A percentile compares a stretch with the other conserved stretches of the same genome.
These are phyloP conservation scores for Drosophila mojavensis DNA, from an alignment of 1,140 invertebrate species.

Conservation along the genomic window DNA sequence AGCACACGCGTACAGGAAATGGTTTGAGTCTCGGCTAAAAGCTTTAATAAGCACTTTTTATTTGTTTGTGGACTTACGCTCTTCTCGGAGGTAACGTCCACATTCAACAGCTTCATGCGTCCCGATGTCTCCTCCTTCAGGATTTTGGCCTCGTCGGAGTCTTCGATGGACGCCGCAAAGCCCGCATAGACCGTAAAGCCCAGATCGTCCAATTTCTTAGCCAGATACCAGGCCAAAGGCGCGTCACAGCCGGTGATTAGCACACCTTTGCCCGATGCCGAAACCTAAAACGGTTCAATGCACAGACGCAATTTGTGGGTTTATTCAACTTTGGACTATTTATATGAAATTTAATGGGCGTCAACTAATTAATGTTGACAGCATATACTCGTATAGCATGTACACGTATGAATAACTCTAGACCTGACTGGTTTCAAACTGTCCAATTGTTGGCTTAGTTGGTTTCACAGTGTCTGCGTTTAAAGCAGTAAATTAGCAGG, in stretches of 20 bases:
- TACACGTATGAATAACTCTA: constrained; percentile 26
- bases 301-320: background rate
- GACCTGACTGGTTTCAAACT: constrained; percentile 39
- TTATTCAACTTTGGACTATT: constrained; percentile 13
- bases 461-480: background rate
- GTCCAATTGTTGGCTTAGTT: background rate
- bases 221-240: constrained; percentile 90
- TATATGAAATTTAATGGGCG: background rate
- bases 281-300: constrained; percentile 86
- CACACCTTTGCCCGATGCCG: constrained; percentile 90
- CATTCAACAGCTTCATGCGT: constrained; percentile 89
- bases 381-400: too few species aligned
- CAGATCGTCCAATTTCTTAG: constrained; percentile 90
- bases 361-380: constrained; percentile 29
- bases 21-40: constrained; percentile 26
- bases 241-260: constrained; percentile 94
- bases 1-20: background rate
- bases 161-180: constrained; percentile 88
- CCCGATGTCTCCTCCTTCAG: constrained; percentile 90
- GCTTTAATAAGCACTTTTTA: constrained; percentile 31
- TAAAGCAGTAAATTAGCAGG: background rate
- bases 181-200: constrained; percentile 93
- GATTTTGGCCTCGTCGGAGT: constrained; percentile 88
- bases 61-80: constrained; percentile 84
- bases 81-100: constrained; percentile 90